Evolutionary conservation across 1,140 invertebrate genomes (phyloP).

Genomic region (Chironomus tepperi): DNA sequence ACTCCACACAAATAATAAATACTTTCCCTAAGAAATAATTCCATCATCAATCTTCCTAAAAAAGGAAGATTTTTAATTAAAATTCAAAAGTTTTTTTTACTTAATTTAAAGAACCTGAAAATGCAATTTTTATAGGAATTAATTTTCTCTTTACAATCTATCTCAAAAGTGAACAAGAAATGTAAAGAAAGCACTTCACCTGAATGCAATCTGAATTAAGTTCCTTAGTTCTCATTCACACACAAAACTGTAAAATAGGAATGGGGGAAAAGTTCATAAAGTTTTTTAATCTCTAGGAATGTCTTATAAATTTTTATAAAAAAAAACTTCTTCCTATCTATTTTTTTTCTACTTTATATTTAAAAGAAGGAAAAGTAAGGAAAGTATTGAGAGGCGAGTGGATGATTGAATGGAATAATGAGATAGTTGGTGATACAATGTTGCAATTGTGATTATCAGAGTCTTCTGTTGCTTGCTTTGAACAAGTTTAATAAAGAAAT

Average conservation of each 20-base stretch:
- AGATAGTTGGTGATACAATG: too few species aligned
- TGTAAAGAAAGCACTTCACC: not conserved
- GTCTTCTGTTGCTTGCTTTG: too few species aligned
- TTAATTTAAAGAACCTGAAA: not conserved
- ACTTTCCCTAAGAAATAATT: not conserved
- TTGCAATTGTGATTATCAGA: too few species aligned
- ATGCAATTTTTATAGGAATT: not conserved
- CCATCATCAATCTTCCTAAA: not conserved
- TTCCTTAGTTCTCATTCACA: slow-evolving; percentile 3
- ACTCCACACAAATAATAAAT: too few species aligned
- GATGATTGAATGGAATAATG: too few species aligned
- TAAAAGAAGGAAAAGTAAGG: too few species aligned
- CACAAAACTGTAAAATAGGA: not conserved
- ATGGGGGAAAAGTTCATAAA: not conserved
- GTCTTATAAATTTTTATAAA: not conserved
- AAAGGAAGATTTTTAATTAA: not conserved
- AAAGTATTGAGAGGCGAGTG: too few species aligned
- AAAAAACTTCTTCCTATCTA: too few species aligned
- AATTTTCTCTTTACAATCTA: not conserved
- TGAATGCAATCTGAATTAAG: slow-evolving; percentile 8
- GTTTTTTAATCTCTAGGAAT: slow-evolving; percentile 11
- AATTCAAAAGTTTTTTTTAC: not conserved
- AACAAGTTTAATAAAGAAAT: too few species aligned
- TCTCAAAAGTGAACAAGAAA: not conserved
- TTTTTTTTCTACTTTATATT: too few species aligned